A percentile compares a stretch with the other conserved stretches of the same genome.
Evolutionary conservation across 2,888 invertebrate species (phyloP).

Genomic region (Caenorhabditis macrosperma): DNA sequence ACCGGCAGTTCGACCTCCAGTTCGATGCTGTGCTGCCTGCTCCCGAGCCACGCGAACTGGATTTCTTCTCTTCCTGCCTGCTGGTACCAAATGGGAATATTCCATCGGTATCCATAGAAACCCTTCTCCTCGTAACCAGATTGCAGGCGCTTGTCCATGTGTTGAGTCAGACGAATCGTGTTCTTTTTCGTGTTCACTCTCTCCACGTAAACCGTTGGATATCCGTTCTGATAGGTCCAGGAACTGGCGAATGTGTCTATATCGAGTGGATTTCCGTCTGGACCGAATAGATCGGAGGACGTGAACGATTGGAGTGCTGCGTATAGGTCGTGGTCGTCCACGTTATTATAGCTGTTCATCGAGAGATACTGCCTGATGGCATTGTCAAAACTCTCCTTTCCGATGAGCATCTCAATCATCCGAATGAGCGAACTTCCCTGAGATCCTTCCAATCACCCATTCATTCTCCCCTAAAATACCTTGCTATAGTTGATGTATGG

Average conservation of each 20-base stretch:
- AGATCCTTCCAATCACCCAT: slow-evolving; percentile 6
- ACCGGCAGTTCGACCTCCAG: slow-evolving; percentile 5
- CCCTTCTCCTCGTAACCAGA: neutral
- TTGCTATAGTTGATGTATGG: neutral
- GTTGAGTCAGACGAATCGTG: slow-evolving; percentile 9
- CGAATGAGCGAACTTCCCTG: slow-evolving; percentile 65
- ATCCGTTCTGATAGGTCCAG: slow-evolving; percentile 86
- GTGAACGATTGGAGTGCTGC: slow-evolving; percentile 84
- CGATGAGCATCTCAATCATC: slow-evolving; percentile 73
- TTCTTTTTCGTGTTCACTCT: slow-evolving; percentile 66
- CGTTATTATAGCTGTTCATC: slow-evolving; percentile 86
- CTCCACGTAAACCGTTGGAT: slow-evolving; percentile 22
- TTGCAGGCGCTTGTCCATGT: neutral
- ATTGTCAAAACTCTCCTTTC: slow-evolving; percentile 66
- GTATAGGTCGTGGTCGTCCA: slow-evolving; percentile 90
- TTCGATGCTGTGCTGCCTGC: neutral
- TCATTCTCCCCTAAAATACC: neutral
- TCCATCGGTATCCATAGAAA: slow-evolving; percentile 64
- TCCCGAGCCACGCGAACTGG: slow-evolving; percentile 7
- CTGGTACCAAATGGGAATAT: slow-evolving; percentile 81
- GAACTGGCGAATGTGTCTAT: slow-evolving; percentile 85
- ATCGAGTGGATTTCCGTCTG: slow-evolving; percentile 67
- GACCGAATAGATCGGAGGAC: slow-evolving; percentile 76
- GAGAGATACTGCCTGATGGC: slow-evolving; percentile 84
- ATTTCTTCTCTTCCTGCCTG: slow-evolving; percentile 83